Evolutionary conservation across 2,797 vertebrate species (phyloP), one percentile per base, ranked within the genome.

Genomic region (Coregonus sp.): DNA sequence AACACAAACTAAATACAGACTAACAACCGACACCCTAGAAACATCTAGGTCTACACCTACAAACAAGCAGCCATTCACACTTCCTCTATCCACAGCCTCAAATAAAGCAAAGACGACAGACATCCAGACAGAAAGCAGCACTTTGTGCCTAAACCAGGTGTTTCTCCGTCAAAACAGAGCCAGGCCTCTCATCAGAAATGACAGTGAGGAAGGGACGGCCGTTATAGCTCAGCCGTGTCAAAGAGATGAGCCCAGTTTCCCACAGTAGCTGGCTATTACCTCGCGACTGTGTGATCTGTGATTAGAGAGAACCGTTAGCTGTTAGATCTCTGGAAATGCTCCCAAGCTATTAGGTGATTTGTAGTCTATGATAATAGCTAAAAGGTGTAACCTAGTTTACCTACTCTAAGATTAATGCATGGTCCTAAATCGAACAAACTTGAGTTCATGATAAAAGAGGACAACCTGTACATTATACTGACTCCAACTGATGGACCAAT

Each of bases 91-190:
- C 25, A 61, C 12, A 67, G 77, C 35, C 51, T 50, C 50, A 51
- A 4, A 63, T 77, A 72, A 33, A 50, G 54, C 29, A 15, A 67
- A 72, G 40, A 66, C 80, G 56, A 31, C 51, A 63, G 69, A 66
- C 12, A 66, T 52, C 40, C 47, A 63, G 69, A 66, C 12, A 61
- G 15, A 65, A 70, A 31, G 7, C 37, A 40, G 59, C 31, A 70
- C 79, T 83, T 79, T 74, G 65, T 75, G 75, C 84, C 82, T 66
- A 87, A 84, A 90, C 85, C 92, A 92, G 91, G 82, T 90, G 89
- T 88, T 86, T 80, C 75, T 40, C 76, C 84, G 88, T 90, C 88
- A 88, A 89, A 93, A 92, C 89, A 85, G 74, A 83, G 86, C 73
- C 82, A 78, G 78, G 72, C 70, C 0, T 80, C 78, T 88, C 82